Percentiles rank a stretch among this genome's conserved stretches.
Evolutionary conservation across 1,140 invertebrate species (phyloP).

Genomic region (Chionoecetes opilio): DNA sequence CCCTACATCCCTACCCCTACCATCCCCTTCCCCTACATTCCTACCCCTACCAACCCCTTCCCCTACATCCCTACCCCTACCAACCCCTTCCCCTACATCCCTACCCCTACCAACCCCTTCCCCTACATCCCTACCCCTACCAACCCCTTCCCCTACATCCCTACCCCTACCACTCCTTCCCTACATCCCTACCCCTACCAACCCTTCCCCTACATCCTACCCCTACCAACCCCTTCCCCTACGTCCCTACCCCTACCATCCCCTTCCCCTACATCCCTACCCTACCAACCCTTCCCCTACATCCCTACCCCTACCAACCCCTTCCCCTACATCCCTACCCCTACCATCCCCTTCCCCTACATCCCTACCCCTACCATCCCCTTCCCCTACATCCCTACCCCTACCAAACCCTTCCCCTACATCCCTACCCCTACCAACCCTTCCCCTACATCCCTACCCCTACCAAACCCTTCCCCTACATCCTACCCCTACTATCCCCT

Average conservation of each 20-base stretch:
- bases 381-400: no score
- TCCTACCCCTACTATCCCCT: not conserved
- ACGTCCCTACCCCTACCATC: not conserved
- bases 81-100: not conserved
- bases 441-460: not conserved
- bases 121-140: no score
- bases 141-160: not conserved
- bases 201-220: no score
- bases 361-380: not conserved
- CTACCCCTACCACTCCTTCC: not conserved
- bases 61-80: no score
- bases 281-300: no score
- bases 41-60: not conserved
- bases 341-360: not conserved
- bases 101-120: not conserved
- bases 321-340: no score
- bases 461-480: no score
- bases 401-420: no score
- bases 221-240: not conserved
- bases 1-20: no score
- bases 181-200: no score
- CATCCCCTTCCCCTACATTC: not conserved
- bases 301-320: not conserved
- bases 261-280: no score
- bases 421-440: not conserved